A percentile compares a stretch with the other conserved stretches of the same genome.
Conservation (phyloP, 2,888 invertebrate species). For the Branchipolynoe longqiensis region DNA sequence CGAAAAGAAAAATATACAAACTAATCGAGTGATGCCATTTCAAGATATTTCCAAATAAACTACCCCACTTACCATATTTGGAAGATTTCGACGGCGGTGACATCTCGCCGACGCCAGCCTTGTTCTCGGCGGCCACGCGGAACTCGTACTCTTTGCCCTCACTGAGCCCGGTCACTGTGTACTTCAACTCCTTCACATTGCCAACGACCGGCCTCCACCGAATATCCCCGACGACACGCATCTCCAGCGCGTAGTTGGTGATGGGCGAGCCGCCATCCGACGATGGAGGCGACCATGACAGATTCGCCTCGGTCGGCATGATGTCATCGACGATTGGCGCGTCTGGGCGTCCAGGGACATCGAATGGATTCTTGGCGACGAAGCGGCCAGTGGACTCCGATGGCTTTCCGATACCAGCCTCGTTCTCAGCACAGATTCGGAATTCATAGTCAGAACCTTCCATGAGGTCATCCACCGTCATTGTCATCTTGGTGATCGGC, state of each 20-base stretch:
- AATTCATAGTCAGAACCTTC: constrained; percentile 79
- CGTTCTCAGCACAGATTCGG: constrained; percentile 80
- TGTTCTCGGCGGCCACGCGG: constrained; percentile 92
- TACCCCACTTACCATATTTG: constrained; percentile 60
- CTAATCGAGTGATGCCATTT: no score
- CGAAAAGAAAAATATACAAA: no score
- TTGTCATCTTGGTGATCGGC: constrained; percentile 84
- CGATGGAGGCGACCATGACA: constrained; percentile 63
- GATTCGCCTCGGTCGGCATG: constrained; percentile 54
- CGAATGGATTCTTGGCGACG: constrained; percentile 77
- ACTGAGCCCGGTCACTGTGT: constrained; percentile 85
- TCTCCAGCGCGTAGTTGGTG: constrained; percentile 65
- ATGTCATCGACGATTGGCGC: constrained; percentile 62
- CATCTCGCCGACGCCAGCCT: constrained; percentile 90
- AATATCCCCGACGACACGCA: constrained; percentile 63
- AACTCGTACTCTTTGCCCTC: constrained; percentile 96
- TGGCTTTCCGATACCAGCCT: constrained; percentile 79
- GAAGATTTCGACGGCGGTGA: constrained; percentile 62
- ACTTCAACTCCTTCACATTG: constrained; percentile 69
- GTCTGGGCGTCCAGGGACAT: constrained; percentile 67
- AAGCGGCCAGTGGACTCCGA: constrained; percentile 72
- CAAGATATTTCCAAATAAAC: no score
- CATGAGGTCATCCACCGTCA: constrained; percentile 75
- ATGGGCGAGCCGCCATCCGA: constrained; percentile 63
- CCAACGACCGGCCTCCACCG: constrained; percentile 73